phyloP scores from a whole-genome alignment of 2,888 invertebrate genomes.

The Drosophila tanythrix region DNA sequence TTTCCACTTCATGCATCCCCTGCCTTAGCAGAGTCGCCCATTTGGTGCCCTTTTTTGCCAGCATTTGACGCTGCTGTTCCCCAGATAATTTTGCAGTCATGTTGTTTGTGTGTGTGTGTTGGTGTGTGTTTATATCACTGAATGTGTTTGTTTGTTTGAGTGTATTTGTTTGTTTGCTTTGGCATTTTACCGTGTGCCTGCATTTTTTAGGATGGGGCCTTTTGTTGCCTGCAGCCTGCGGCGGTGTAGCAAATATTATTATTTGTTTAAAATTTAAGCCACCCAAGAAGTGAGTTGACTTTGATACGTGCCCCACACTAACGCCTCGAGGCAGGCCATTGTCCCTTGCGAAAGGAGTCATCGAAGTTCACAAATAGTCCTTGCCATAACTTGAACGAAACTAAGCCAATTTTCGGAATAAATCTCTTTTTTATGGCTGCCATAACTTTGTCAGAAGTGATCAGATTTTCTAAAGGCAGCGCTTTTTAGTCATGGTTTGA shows the following conservation, averaged over 20 bases:
- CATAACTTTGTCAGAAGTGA: background rate
- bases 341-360: conserved; percentile 13
- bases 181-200: conserved; percentile 54
- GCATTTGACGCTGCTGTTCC: conserved; percentile 50
- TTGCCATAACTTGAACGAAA: background rate
- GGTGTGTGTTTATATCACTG: conserved; percentile 16
- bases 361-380: background rate
- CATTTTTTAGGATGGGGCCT: conserved; percentile 16
- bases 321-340: conserved; percentile 39
- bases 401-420: background rate
- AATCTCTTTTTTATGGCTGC: background rate
- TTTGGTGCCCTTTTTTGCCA: conserved; percentile 49
- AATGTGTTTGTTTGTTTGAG: conserved; percentile 34
- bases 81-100: conserved; percentile 72
- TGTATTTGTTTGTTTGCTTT: conserved; percentile 57
- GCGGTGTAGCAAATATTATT: conserved; percentile 72
- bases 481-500: background rate
- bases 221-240: conserved; percentile 39
- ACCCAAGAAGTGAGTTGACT: conserved; percentile 56
- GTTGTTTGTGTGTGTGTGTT: conserved; percentile 15
- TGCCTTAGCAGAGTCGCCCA: background rate
- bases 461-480: fast-evolving
- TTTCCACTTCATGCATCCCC: conserved; percentile 3
- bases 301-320: conserved; percentile 52
- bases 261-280: conserved; percentile 74